Conservation (phyloP, 2,113 vertebrate species). For the Nymphicus hollandicus region DNA sequence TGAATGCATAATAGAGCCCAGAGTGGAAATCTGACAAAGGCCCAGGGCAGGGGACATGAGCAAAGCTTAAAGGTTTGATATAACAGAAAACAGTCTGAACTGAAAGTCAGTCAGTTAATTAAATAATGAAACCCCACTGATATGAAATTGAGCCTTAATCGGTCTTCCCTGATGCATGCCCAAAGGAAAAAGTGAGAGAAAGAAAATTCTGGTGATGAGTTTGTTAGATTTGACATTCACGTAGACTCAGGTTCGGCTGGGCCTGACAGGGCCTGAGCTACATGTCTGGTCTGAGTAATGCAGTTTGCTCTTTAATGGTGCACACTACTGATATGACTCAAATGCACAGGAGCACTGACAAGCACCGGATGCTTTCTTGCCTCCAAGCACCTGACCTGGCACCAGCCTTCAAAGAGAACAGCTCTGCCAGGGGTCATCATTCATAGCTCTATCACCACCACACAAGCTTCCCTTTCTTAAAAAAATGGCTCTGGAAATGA, state of each 20-base stretch:
- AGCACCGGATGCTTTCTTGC: background rate
- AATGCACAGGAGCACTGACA: background rate
- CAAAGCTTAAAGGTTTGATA: background rate
- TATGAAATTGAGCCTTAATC: background rate
- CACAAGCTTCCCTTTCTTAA: background rate
- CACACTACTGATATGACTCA: constrained; percentile 39
- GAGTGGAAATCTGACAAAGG: background rate
- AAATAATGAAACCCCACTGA: background rate
- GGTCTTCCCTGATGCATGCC: background rate
- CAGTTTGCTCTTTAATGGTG: constrained; percentile 28
- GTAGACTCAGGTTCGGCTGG: background rate
- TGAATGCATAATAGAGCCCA: rapidly evolving
- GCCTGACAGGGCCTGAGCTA: background rate
- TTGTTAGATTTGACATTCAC: constrained; percentile 28
- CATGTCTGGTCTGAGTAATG: constrained; percentile 29
- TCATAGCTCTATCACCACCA: background rate
- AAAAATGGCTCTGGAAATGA: constrained; percentile 8
- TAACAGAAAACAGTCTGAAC: background rate
- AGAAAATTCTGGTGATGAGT: background rate
- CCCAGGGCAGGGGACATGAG: background rate
- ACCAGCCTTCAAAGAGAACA: background rate
- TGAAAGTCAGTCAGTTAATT: background rate
- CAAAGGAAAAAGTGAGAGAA: background rate
- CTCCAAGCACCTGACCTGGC: background rate
- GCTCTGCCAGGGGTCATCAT: background rate